phyloP scores from a whole-genome alignment of 2,888 invertebrate species.

The Tipula vernalis region DNA sequence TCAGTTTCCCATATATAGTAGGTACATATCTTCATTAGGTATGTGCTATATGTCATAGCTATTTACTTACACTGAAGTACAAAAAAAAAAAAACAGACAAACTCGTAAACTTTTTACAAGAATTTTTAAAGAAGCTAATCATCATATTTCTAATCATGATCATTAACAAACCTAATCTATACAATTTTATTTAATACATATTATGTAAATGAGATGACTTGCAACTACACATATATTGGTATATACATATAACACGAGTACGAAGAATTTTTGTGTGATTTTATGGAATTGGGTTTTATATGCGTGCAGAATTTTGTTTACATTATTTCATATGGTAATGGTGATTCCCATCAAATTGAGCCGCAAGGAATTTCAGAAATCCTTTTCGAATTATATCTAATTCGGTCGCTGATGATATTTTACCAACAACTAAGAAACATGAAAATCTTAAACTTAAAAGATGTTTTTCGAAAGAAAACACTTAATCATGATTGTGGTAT shows the following conservation, averaged over 20 bases:
- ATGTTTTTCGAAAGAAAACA: neutral
- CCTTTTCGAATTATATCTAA: neutral
- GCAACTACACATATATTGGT: neutral
- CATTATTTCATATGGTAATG: neutral
- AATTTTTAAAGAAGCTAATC: neutral
- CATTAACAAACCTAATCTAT: neutral
- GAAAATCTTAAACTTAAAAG: neutral
- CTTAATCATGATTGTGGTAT: conserved; percentile 4
- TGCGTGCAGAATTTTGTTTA: neutral
- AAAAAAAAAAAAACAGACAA: neutral
- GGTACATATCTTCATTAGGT: too few relatives aligned
- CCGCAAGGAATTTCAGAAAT: neutral
- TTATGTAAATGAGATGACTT: neutral
- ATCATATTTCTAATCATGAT: neutral
- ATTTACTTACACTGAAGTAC: neutral
- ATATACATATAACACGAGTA: neutral
- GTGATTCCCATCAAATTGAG: neutral
- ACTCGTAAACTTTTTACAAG: neutral
- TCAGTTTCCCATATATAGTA: neutral
- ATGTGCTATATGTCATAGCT: neutral
- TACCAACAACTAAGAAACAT: neutral
- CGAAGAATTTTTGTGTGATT: neutral
- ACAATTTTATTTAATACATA: neutral
- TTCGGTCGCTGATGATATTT: neutral
- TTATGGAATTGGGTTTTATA: neutral